Percentiles rank a stretch among this genome's conserved stretches.
Evolutionary conservation across 2,888 invertebrate species (phyloP).

Genomic region (Bruchidius siliquastri): DNA sequence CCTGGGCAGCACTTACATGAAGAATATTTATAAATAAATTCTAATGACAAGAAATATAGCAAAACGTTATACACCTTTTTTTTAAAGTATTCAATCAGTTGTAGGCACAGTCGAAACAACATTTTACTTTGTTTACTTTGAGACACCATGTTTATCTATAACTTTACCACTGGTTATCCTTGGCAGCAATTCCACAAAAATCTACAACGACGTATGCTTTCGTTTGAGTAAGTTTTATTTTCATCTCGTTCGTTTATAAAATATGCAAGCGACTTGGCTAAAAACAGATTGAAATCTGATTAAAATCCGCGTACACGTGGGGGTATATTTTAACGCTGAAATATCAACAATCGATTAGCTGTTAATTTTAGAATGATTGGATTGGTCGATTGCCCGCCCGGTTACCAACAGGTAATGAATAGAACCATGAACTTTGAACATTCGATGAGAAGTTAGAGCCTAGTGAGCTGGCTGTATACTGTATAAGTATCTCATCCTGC

Average conservation of each 20-base stretch:
- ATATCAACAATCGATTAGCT: neutral
- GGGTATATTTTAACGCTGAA: neutral
- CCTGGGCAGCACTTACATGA: no score
- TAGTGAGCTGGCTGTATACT: no score
- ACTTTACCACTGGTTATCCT: neutral
- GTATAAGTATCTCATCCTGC: no score
- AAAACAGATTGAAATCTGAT: neutral
- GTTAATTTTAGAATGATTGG: neutral
- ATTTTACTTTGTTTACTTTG: no score
- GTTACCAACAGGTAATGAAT: neutral
- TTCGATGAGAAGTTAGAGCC: no score
- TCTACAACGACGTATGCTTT: neutral
- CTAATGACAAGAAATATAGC: no score
- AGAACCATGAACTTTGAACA: no score
- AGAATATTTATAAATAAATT: no score
- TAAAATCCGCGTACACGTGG: neutral
- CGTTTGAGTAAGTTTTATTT: neutral
- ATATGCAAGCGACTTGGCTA: neutral
- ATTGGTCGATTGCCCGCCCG: neutral
- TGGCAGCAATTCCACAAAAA: neutral
- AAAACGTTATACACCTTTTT: no score
- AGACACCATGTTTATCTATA: neutral
- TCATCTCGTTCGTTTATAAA: neutral
- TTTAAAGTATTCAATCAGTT: no score
- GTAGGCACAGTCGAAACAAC: no score